Evolutionary conservation across 2,797 vertebrate species (phyloP).

Genomic region (Smutsia gigantea): DNA sequence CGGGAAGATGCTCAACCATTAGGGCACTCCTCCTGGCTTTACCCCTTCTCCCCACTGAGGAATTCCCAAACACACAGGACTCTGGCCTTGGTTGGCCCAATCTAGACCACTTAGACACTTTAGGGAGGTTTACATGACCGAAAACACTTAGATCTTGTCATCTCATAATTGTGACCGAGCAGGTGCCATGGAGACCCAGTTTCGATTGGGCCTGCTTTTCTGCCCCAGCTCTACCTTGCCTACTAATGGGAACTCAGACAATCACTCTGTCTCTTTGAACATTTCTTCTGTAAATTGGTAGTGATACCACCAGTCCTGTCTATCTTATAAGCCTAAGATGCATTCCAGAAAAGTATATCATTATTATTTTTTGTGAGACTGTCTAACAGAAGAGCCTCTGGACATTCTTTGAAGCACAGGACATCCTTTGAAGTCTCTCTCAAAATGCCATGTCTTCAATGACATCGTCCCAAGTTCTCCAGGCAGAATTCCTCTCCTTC

Average conservation of each 20-base stretch:
- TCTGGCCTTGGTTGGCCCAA: background rate
- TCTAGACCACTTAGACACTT: background rate
- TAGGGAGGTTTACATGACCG: too few relatives aligned
- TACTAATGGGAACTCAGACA: background rate
- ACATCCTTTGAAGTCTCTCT: background rate
- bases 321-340: background rate
- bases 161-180: background rate
- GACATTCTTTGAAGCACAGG: slow-evolving; percentile 30
- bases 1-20: background rate
- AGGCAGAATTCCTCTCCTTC: background rate
- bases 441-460: background rate
- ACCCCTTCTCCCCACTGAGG: background rate
- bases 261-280: background rate
- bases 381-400: slow-evolving; percentile 52
- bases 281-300: background rate
- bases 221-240: background rate
- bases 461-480: background rate
- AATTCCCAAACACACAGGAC: background rate
- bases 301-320: background rate
- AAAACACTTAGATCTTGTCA: too few relatives aligned
- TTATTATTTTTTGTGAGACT: background rate
- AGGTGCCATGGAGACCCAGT: accelerated
- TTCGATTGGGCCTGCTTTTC: background rate
- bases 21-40: background rate
- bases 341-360: background rate